These are phyloP conservation scores for Ceyx margarethae DNA, from an alignment of 2,113 vertebrate species.

Conservation along the genomic window DNA sequence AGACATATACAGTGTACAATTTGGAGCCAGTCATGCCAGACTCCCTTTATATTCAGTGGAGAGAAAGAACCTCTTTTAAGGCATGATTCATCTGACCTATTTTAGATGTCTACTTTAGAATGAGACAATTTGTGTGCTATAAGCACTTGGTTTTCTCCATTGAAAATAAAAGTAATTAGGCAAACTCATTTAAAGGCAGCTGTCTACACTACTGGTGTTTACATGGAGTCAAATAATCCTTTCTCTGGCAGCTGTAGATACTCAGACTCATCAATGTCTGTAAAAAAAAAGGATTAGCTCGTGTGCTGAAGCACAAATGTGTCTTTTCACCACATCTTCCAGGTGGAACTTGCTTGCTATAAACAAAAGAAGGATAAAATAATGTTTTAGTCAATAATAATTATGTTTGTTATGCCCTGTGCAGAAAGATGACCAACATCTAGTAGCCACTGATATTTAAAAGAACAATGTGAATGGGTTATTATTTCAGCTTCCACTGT, in stretches of 20 bases:
- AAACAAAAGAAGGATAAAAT: neutral
- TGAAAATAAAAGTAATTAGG: constrained; percentile 37
- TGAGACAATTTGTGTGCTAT: constrained; percentile 1
- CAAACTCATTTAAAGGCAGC: constrained; percentile 4
- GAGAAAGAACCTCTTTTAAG: neutral
- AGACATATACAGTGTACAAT: neutral
- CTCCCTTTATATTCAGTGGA: neutral
- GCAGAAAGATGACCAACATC: neutral
- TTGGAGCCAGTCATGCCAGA: neutral
- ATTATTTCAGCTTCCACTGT: neutral
- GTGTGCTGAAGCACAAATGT: neutral
- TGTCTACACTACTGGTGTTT: neutral
- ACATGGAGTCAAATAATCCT: neutral
- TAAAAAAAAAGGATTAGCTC: neutral
- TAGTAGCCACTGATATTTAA: neutral
- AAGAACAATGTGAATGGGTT: neutral
- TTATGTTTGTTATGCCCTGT: neutral
- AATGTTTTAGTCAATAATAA: neutral
- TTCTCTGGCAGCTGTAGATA: neutral
- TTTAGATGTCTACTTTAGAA: constrained; percentile 27
- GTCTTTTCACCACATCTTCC: neutral
- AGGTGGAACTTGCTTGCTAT: neutral
- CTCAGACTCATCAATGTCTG: neutral
- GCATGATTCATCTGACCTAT: constrained; percentile 46
- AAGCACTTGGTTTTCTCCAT: neutral